phyloP scores from a whole-genome alignment of 1,140 invertebrate species.

The Pseudachorutes palmiensis region DNA sequence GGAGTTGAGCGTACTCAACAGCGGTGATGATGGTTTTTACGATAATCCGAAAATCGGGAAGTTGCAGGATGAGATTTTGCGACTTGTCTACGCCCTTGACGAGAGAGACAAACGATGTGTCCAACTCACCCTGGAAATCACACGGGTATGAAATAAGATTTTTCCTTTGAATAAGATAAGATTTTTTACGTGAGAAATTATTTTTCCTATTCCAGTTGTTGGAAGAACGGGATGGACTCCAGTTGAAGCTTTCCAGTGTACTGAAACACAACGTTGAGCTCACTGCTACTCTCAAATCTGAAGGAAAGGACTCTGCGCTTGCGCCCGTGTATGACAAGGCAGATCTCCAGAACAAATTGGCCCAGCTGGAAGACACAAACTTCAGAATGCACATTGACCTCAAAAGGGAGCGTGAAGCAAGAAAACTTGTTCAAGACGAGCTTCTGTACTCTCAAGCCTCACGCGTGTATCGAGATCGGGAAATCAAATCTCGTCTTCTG shows the following conservation, averaged over 20 bases:
- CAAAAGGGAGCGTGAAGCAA: slow-evolving; percentile 12
- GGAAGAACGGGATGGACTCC: slow-evolving; percentile 73
- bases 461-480: not conserved
- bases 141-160: slow-evolving; percentile 47
- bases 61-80: slow-evolving; percentile 19
- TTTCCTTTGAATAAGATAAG: not conserved
- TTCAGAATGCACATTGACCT: slow-evolving; percentile 19
- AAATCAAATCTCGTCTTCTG: not conserved
- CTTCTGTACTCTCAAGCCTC: slow-evolving; percentile 14
- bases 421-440: slow-evolving; percentile 18
- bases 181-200: not conserved
- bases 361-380: slow-evolving; percentile 14
- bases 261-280: slow-evolving; percentile 43
- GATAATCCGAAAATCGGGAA: slow-evolving; percentile 22
- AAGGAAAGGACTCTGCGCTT: not conserved
- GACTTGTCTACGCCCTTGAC: slow-evolving; percentile 66
- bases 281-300: not conserved
- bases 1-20: slow-evolving; percentile 21
- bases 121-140: slow-evolving; percentile 74
- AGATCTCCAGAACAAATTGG: slow-evolving; percentile 8
- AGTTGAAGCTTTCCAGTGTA: slow-evolving; percentile 67
- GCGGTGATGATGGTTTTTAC: not conserved
- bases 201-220: slow-evolving; percentile 48
- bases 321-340: not conserved
- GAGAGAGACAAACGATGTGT: slow-evolving; percentile 79